phyloP scores from a whole-genome alignment of 2,797 vertebrate species.

The Spondyliosoma cantharus region DNA sequence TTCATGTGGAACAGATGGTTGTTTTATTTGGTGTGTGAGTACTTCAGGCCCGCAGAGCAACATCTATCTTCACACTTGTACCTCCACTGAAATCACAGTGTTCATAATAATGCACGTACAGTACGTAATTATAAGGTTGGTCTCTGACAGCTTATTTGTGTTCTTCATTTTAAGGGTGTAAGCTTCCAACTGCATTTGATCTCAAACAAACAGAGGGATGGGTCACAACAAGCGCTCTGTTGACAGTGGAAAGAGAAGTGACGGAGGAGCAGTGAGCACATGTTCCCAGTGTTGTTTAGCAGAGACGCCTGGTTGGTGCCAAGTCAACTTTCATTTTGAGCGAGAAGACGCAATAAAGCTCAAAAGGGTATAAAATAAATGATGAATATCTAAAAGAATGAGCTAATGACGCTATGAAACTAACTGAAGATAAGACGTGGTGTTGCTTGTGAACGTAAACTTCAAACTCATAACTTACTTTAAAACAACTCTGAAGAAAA shows the following conservation, averaged over 20 bases:
- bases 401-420: slow-evolving; percentile 34
- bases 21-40: slow-evolving; percentile 43
- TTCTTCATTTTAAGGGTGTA: slow-evolving; percentile 37
- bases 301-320: not conserved
- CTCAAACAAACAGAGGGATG: slow-evolving; percentile 57
- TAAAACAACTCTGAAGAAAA: slow-evolving; percentile 22
- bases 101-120: slow-evolving; percentile 37
- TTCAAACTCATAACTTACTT: slow-evolving; percentile 28
- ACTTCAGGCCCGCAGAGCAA: slow-evolving; percentile 16
- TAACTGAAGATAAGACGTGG: slow-evolving; percentile 8
- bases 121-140: slow-evolving; percentile 60
- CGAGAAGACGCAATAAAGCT: slow-evolving; percentile 15
- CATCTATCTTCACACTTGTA: slow-evolving; percentile 8
- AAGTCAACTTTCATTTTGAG: slow-evolving; percentile 30
- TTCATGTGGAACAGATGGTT: slow-evolving; percentile 1
- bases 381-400: slow-evolving; percentile 27
- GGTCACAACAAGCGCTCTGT: slow-evolving; percentile 50
- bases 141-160: slow-evolving; percentile 46
- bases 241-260: slow-evolving; percentile 32
- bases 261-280: not conserved
- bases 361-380: slow-evolving; percentile 22
- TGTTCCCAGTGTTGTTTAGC: not conserved
- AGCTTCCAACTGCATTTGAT: slow-evolving; percentile 44
- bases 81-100: slow-evolving; percentile 35
- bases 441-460: slow-evolving; percentile 26